Conservation (phyloP, 2,113 vertebrate genomes). For the Hyla sarda region DNA sequence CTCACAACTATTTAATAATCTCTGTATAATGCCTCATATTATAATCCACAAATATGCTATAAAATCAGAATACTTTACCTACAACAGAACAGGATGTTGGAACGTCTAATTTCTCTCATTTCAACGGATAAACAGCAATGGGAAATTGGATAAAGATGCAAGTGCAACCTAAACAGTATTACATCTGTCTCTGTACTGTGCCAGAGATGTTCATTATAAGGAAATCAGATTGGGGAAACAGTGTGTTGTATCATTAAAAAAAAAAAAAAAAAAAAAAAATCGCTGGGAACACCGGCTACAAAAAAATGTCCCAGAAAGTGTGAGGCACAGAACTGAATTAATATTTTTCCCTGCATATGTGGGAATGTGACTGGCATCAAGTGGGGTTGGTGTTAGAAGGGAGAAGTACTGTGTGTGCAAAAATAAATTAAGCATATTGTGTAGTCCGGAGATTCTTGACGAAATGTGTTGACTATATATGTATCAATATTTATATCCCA, state of each 20-base stretch:
- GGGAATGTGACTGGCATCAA: neutral
- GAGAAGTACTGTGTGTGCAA: neutral
- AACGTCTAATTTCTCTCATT: neutral
- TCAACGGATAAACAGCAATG: neutral
- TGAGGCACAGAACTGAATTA: neutral
- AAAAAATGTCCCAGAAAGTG: neutral
- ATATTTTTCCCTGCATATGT: neutral
- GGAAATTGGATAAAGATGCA: conserved; percentile 2
- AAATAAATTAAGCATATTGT: neutral
- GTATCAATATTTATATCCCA: neutral
- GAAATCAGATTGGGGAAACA: neutral
- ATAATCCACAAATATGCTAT: neutral
- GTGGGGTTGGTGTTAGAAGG: neutral
- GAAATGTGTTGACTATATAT: neutral
- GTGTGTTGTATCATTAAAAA: neutral
- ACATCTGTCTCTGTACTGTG: conserved; percentile 10
- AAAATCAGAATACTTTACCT: neutral
- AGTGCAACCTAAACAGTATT: neutral
- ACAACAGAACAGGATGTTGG: neutral
- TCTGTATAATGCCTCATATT: neutral
- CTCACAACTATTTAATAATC: too few relatives aligned
- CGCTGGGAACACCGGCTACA: neutral
- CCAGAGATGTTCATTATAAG: neutral
- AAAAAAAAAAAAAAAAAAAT: too few relatives aligned
- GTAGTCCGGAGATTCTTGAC: neutral